Percentiles rank a stretch among this genome's conserved stretches.
Evolutionary conservation across 2,113 vertebrate genomes (phyloP).

Genomic region (Uropsilus gracilis): DNA sequence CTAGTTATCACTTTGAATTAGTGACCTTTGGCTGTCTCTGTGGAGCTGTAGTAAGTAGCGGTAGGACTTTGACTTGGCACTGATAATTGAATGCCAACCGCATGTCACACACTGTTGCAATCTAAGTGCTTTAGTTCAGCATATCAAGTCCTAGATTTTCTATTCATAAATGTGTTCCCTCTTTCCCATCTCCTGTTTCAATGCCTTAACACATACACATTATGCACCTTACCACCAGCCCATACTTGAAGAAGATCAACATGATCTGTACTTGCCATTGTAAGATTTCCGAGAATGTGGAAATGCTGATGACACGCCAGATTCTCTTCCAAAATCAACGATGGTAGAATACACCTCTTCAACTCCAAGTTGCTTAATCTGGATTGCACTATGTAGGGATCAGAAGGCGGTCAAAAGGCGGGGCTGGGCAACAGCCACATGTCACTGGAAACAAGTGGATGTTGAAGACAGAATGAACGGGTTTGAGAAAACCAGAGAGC

Average conservation of each 20-base stretch:
- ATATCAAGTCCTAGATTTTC: not conserved
- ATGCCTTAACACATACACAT: not conserved
- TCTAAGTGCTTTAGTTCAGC: not conserved
- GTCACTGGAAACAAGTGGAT: not conserved
- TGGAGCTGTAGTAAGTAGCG: not conserved
- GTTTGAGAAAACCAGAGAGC: not conserved
- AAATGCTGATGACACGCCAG: not conserved
- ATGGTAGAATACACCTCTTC: not conserved
- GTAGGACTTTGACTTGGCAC: not conserved
- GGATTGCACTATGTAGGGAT: not conserved
- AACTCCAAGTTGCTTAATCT: not conserved
- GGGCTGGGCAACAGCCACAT: not conserved
- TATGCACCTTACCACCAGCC: not conserved
- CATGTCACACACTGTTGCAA: not conserved
- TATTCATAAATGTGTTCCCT: not conserved
- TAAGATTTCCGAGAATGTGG: not conserved
- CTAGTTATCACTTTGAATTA: not conserved
- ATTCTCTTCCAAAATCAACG: slow-evolving; percentile 22
- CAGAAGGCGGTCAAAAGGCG: slow-evolving; percentile 5
- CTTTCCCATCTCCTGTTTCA: not conserved
- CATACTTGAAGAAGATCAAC: not conserved
- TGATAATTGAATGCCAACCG: not conserved
- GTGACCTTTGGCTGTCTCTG: not conserved
- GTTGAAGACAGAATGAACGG: not conserved
- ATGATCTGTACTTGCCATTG: not conserved